These are phyloP conservation scores for Margarornis squamiger DNA, from an alignment of 2,797 vertebrate species.

Conservation along the genomic window DNA sequence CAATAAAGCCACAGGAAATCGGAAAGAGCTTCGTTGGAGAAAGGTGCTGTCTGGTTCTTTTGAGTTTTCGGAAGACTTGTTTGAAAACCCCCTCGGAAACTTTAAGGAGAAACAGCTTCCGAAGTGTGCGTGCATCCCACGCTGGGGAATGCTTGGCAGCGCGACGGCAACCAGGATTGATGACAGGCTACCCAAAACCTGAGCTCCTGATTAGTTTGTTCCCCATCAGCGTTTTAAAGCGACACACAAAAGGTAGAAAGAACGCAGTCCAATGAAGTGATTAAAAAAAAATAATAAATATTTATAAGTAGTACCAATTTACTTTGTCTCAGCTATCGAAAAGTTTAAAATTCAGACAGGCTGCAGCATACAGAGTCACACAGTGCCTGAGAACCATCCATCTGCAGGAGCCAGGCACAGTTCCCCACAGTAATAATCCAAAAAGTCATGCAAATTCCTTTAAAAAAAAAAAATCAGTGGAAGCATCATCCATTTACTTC, in stretches of 20 bases:
- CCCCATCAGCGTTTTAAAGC: no score
- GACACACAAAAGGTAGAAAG: background rate
- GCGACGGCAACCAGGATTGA: accelerated
- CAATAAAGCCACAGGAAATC: background rate
- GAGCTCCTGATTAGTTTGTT: no score
- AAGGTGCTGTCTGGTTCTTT: background rate
- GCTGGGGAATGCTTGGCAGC: accelerated
- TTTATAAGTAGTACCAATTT: no score
- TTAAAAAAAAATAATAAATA: accelerated
- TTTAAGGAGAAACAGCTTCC: background rate
- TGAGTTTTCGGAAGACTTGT: background rate
- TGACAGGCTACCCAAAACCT: background rate
- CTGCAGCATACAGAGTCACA: background rate
- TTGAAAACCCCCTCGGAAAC: background rate
- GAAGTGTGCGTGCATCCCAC: background rate
- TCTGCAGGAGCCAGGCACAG: accelerated
- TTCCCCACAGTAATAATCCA: accelerated
- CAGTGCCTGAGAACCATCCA: background rate
- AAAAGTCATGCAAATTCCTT: background rate
- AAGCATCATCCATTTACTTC: background rate
- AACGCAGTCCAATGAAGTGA: background rate
- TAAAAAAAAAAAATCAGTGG: background rate
- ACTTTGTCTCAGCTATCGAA: no score
- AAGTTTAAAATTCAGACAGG: background rate
- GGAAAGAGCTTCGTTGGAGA: background rate